phyloP scores from a whole-genome alignment of 2,797 vertebrate species.

The Falco naumanni region DNA sequence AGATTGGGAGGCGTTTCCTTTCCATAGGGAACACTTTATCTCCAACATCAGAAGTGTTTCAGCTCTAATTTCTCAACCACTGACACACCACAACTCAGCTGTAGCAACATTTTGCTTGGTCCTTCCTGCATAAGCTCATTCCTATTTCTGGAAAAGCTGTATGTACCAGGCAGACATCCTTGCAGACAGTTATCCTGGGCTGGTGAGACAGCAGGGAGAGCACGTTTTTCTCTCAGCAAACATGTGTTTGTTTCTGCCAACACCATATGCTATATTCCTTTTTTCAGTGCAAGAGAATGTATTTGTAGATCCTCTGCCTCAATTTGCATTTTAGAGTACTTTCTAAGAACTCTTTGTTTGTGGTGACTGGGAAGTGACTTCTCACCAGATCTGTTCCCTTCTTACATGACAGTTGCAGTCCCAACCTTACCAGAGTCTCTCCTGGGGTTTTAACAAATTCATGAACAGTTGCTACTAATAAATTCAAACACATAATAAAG shows the following conservation, averaged over 20 bases:
- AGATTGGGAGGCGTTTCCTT: neutral
- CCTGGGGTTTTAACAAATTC: neutral
- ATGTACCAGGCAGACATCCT: neutral
- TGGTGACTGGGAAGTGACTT: neutral
- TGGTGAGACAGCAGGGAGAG: neutral
- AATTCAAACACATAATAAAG: neutral
- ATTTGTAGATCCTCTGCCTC: neutral
- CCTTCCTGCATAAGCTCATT: neutral
- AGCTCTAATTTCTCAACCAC: neutral
- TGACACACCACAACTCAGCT: neutral
- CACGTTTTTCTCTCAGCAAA: neutral
- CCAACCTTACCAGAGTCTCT: neutral
- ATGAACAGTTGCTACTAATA: neutral
- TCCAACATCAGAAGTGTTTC: neutral
- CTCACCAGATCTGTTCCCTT: neutral
- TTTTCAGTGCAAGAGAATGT: neutral
- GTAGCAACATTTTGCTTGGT: neutral
- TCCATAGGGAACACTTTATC: neutral
- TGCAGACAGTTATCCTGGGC: neutral
- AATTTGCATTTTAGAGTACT: neutral
- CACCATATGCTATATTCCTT: neutral
- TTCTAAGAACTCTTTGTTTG: neutral
- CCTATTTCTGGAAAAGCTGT: neutral
- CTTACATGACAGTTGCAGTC: neutral
- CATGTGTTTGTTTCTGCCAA: neutral